Evolutionary conservation across 2,888 invertebrate species (phyloP).

Genomic region (Cryptosula pallasiana): DNA sequence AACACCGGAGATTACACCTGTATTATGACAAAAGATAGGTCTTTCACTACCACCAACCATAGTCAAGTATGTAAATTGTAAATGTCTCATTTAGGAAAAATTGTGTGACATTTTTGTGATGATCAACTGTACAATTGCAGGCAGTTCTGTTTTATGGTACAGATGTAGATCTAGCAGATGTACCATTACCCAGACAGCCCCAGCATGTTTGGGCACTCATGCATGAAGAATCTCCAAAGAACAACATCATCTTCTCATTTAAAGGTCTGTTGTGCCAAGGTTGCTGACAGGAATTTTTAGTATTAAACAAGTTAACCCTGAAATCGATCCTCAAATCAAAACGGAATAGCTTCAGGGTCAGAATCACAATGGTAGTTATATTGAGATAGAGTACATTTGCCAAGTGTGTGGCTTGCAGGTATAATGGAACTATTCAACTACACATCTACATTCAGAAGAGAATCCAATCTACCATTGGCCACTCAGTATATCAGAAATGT

Average conservation of each 20-base stretch:
- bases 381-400: too few relatives aligned
- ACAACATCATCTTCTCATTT: constrained; percentile 66
- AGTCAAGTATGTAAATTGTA: neutral
- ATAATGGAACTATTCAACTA: constrained; percentile 68
- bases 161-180: constrained; percentile 61
- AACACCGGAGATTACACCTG: neutral
- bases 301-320: too few relatives aligned
- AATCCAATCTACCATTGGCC: constrained; percentile 70
- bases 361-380: too few relatives aligned
- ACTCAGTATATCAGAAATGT: constrained; percentile 60
- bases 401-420: too few relatives aligned
- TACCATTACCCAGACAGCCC: constrained; percentile 64
- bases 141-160: constrained; percentile 75
- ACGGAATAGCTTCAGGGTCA: too few relatives aligned
- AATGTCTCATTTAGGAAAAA: neutral
- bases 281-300: too few relatives aligned
- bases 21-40: neutral
- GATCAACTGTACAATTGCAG: constrained; percentile 44
- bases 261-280: constrained; percentile 36
- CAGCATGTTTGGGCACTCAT: constrained; percentile 67
- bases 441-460: constrained; percentile 72
- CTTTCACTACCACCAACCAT: neutral
- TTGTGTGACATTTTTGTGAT: neutral
- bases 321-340: too few relatives aligned
- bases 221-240: constrained; percentile 84